Evolutionary conservation across 2,797 vertebrate genomes (phyloP).

Genomic region (Heliangelus exortis): DNA sequence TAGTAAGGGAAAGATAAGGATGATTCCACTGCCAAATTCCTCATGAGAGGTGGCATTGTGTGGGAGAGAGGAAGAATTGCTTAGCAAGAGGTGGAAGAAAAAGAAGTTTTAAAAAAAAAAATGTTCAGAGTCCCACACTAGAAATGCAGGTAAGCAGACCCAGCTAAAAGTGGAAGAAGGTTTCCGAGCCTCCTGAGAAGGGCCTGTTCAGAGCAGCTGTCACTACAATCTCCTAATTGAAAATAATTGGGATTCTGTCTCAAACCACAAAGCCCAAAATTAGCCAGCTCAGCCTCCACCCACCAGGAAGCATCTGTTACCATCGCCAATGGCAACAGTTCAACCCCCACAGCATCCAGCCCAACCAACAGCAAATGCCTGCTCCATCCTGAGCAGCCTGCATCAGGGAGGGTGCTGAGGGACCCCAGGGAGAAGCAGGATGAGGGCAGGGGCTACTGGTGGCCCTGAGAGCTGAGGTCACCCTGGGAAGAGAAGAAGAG

Average conservation of each 20-base stretch:
- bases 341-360: not conserved
- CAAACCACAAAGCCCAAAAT: slow-evolving; percentile 71
- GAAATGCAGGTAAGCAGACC: not conserved
- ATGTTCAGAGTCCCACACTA: not conserved
- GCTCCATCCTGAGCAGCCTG: not conserved
- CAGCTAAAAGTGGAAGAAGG: not conserved
- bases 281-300: slow-evolving; percentile 62
- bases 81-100: not conserved
- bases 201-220: slow-evolving; percentile 64
- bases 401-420: not conserved
- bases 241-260: slow-evolving; percentile 76
- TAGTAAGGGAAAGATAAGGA: slow-evolving; percentile 1
- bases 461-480: not conserved
- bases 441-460: not conserved
- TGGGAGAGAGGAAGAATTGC: not conserved
- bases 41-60: slow-evolving; percentile 36
- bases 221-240: slow-evolving; percentile 64
- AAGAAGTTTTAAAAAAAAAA: not conserved
- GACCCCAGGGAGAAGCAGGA: not conserved
- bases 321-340: slow-evolving; percentile 65
- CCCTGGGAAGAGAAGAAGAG: accelerated
- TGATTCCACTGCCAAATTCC: not conserved
- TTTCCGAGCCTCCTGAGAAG: not conserved
- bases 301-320: slow-evolving; percentile 68
- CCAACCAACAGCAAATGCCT: slow-evolving; percentile 17